Base-by-base conservation (phyloP, 2,888 invertebrate genomes). In the Pollenia griseotomentosa region DNA sequence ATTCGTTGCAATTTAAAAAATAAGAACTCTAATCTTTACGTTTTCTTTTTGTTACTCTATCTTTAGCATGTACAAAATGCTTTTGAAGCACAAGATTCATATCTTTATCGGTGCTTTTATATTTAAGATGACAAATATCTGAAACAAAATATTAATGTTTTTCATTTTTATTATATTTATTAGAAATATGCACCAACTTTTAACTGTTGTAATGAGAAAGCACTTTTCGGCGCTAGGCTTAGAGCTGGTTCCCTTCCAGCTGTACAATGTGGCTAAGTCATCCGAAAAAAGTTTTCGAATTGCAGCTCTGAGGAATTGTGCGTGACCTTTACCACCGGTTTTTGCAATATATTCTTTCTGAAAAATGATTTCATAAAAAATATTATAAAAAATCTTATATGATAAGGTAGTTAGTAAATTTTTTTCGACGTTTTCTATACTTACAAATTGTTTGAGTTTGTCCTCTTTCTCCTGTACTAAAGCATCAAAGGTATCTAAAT, bases 81-180 rank as follows among this genome's bases (percentile, higher is more conserved):
- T 77, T 63, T 65, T 77, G 77, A 23, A 23, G 23, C 23, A 23
- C 23, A 23, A 23, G 23, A 23, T 23, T 23, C 23, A 2, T 23
- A 23, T 79, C 79, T n/a, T 70, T 79, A 40, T 79, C 79, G 3
- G 63, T 68, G 59, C 44, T 42, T 14, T 79, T 68, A 46, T 59
- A 79, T 68, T 79, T 79, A 55, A 46, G 19, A 48, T 68, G 59
- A 33, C 57, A 79, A 68, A 79, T 79, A 59, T 79, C 68, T 79
- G 70, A 33, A 70, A 70, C 53, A 70, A 70, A 19, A 55, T 65
- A 44, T 44, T 40, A 19, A 40, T 44, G 7, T 65, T 48, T 23
- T 19, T 48, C 33, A 68, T 48, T 68, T 23, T 23, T 23, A 23
- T 23, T 23, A 23, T 23, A 23, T 23, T 23, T 23, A 23, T 23